These are phyloP conservation scores for Brachylomia viminalis DNA, from an alignment of 2,888 invertebrate genomes.

Conservation along the genomic window DNA sequence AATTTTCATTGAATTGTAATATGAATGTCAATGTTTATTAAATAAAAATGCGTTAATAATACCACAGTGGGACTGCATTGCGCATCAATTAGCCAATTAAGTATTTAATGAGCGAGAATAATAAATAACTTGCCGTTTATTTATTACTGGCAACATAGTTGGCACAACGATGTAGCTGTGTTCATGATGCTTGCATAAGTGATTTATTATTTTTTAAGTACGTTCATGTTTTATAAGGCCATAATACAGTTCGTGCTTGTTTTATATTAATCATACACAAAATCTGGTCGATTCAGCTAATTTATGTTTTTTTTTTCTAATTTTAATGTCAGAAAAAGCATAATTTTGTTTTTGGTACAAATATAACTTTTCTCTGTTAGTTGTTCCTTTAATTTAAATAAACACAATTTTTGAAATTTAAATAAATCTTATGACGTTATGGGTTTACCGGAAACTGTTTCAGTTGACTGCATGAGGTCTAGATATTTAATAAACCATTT, in stretches of 20 bases:
- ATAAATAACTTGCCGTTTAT: conserved; percentile 66
- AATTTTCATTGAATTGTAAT: conserved; percentile 41
- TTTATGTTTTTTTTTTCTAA: neutral
- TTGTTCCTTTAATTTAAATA: neutral
- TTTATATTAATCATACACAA: neutral
- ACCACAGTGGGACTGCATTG: conserved; percentile 58
- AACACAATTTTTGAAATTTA: neutral
- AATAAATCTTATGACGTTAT: neutral
- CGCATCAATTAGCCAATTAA: conserved; percentile 75
- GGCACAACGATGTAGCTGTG: conserved; percentile 2
- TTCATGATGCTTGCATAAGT: conserved; percentile 34
- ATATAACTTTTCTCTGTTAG: neutral
- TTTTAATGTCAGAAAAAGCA: neutral
- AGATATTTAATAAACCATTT: neutral
- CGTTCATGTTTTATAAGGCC: neutral
- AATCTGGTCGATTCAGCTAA: neutral
- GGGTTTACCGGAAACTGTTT: neutral
- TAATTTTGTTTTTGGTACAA: neutral
- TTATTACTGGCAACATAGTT: conserved; percentile 59
- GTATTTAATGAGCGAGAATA: conserved; percentile 71
- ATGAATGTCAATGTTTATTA: conserved; percentile 55
- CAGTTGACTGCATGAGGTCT: no score
- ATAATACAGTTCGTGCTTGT: neutral
- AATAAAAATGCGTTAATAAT: conserved; percentile 59
- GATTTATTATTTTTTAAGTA: conserved; percentile 50